These are phyloP conservation scores for Orthonyx spaldingii DNA, from an alignment of 2,113 vertebrate genomes.

Conservation along the genomic window DNA sequence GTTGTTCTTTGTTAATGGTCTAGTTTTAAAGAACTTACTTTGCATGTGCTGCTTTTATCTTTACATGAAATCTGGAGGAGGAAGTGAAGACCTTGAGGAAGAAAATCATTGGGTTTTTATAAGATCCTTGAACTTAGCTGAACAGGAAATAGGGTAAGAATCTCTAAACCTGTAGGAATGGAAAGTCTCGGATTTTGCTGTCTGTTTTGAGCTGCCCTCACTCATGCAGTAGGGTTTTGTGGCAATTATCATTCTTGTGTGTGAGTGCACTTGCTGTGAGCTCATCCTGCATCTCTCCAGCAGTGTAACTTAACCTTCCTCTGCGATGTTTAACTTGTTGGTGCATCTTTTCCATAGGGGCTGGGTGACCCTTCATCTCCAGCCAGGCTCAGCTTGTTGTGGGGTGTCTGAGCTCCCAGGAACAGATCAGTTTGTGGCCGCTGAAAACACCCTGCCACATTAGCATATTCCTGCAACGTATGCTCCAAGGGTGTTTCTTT, in stretches of 20 bases:
- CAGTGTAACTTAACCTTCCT: background rate
- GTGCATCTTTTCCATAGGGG: background rate
- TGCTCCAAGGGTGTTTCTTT: conserved; percentile 55
- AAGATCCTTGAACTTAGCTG: background rate
- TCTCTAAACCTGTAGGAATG: background rate
- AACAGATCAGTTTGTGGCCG: background rate
- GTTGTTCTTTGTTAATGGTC: background rate
- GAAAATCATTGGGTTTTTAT: background rate
- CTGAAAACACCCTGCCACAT: conserved; percentile 6
- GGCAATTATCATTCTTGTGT: background rate
- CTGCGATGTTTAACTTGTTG: background rate
- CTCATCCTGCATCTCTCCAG: background rate
- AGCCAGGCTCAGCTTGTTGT: background rate
- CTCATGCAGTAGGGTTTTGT: background rate
- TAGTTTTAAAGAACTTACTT: background rate
- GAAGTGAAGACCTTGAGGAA: background rate
- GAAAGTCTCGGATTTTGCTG: background rate
- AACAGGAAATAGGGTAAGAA: background rate
- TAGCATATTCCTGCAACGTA: conserved; percentile 35
- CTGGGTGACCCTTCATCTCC: background rate
- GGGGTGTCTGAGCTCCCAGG: background rate
- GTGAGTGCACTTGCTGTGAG: background rate
- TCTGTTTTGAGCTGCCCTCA: background rate
- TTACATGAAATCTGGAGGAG: background rate
- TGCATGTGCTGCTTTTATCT: background rate